Conservation (phyloP, 2,888 invertebrate genomes). For the Nemotelus nigrinus region DNA sequence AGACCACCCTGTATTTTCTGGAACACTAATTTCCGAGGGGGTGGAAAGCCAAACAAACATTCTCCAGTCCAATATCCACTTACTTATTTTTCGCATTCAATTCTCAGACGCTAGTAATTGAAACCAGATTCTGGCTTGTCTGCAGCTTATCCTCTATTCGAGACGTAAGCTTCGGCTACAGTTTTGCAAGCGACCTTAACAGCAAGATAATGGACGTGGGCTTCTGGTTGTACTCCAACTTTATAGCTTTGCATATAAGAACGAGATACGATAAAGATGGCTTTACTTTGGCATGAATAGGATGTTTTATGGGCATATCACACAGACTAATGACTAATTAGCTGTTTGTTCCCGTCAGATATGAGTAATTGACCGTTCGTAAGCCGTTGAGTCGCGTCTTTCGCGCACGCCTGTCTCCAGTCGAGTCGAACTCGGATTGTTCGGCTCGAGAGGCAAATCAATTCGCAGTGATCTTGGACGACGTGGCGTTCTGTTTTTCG, state of each 20-base stretch:
- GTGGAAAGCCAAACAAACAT: no score
- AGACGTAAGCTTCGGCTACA: background rate
- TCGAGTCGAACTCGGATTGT: background rate
- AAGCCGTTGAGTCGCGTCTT: slow-evolving; percentile 12
- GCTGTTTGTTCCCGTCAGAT: slow-evolving; percentile 36
- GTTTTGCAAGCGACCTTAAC: background rate
- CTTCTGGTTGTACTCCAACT: background rate
- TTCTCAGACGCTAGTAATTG: slow-evolving; percentile 17
- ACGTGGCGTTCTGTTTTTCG: background rate
- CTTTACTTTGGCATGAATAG: background rate
- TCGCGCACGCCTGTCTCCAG: background rate
- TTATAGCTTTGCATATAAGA: background rate
- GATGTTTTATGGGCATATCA: slow-evolving; percentile 7
- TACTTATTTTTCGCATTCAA: background rate
- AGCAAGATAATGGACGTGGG: background rate
- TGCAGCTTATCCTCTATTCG: slow-evolving; percentile 21
- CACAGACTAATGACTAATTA: slow-evolving; percentile 31
- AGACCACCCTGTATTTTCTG: no score
- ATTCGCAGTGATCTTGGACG: background rate
- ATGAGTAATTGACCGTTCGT: slow-evolving; percentile 37
- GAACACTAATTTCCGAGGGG: no score
- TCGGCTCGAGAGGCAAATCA: background rate
- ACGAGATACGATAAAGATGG: slow-evolving; percentile 8
- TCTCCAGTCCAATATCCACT: background rate
- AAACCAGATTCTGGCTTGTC: slow-evolving; percentile 30